Percentiles rank a stretch among this genome's conserved stretches.
Conservation (phyloP, 2,113 vertebrate species). For the Indicator indicator region DNA sequence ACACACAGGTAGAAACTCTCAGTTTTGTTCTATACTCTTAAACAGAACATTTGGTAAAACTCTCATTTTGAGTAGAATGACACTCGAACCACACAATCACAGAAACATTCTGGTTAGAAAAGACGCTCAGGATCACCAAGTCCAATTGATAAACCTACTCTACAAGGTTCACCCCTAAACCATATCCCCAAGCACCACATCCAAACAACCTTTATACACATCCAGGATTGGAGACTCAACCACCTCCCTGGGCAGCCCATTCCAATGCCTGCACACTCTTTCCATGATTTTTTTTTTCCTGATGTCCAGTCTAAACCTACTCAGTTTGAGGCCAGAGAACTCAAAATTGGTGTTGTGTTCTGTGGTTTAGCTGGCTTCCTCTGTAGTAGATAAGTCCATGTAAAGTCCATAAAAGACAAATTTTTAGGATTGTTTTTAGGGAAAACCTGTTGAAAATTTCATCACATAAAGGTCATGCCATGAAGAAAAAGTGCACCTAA, state of each 20-base stretch:
- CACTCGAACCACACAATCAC: too few relatives aligned
- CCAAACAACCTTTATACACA: too few relatives aligned
- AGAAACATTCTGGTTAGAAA: too few relatives aligned
- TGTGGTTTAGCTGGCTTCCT: neutral
- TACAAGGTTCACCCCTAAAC: too few relatives aligned
- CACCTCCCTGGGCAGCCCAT: too few relatives aligned
- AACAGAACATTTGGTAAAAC: neutral
- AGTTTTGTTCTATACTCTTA: neutral
- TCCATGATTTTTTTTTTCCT: too few relatives aligned
- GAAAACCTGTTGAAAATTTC: neutral
- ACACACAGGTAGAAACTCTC: neutral
- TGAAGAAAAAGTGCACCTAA: neutral
- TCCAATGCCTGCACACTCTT: too few relatives aligned
- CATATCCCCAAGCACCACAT: too few relatives aligned
- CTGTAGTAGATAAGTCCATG: neutral
- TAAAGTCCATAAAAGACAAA: neutral
- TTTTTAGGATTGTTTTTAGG: neutral
- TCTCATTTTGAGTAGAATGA: neutral
- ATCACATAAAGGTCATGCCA: neutral
- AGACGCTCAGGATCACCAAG: too few relatives aligned
- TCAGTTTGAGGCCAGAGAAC: neutral
- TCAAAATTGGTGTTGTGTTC: neutral
- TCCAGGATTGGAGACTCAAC: too few relatives aligned
- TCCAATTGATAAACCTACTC: too few relatives aligned
- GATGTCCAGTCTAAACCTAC: too few relatives aligned